These are phyloP conservation scores for Plemyria rubiginata DNA, from an alignment of 2,888 invertebrate species.

Conservation along the genomic window DNA sequence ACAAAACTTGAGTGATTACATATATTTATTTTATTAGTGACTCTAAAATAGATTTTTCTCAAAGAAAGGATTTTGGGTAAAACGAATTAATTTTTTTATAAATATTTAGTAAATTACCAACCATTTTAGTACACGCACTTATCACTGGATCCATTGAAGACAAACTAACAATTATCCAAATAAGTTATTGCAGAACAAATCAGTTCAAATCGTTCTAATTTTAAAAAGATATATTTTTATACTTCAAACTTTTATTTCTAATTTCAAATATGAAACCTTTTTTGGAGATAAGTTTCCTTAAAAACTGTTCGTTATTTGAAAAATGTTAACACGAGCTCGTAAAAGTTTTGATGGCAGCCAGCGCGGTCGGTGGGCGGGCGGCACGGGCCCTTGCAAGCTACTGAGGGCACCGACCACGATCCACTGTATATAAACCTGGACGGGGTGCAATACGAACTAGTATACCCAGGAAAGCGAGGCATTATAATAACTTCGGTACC, in stretches of 20 bases:
- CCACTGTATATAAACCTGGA: constrained; percentile 61
- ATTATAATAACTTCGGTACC: neutral
- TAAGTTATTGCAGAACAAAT: no score
- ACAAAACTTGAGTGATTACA: no score
- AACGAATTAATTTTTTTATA: no score
- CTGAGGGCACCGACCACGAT: constrained; percentile 59
- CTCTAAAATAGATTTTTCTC: no score
- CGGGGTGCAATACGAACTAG: constrained; percentile 2
- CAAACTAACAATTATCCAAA: constrained; percentile 17
- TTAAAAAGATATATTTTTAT: no score
- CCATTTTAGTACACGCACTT: constrained; percentile 39
- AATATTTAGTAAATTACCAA: no score
- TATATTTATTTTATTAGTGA: no score
- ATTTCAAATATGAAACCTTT: no score
- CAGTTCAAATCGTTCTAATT: constrained; percentile 4
- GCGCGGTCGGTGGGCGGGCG: constrained; percentile 44
- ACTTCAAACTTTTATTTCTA: neutral
- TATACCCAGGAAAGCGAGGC: constrained; percentile 11
- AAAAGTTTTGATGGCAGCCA: constrained; percentile 40
- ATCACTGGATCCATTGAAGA: constrained; percentile 21
- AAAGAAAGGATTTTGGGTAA: no score
- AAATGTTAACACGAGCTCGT: constrained; percentile 13
- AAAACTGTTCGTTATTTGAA: neutral
- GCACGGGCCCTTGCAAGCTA: constrained; percentile 61
- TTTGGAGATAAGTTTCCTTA: no score